phyloP scores from a whole-genome alignment of 2,113 vertebrate genomes.

The Megaceryle torquata region DNA sequence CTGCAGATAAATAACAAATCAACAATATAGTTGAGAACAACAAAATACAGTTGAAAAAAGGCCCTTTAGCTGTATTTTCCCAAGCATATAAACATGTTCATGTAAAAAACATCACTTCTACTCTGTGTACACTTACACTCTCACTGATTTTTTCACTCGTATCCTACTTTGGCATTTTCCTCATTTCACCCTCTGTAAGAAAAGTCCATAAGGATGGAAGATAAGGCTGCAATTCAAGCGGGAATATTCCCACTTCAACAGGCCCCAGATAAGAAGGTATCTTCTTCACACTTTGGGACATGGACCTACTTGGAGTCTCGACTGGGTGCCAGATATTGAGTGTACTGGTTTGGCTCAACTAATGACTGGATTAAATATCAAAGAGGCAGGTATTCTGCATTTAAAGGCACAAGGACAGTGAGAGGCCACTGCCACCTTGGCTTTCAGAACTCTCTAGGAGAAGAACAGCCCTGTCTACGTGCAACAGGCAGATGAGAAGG shows the following conservation, averaged over 20 bases:
- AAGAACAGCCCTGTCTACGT: neutral
- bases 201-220: neutral
- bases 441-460: neutral
- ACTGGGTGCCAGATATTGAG: neutral
- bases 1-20: neutral
- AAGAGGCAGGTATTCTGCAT: neutral
- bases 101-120: neutral
- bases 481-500: fast-evolving
- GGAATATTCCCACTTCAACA: neutral
- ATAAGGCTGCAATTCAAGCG: neutral
- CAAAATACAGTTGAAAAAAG: neutral
- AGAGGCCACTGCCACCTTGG: neutral
- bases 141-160: neutral
- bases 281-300: neutral
- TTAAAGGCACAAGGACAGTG: neutral
- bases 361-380: neutral
- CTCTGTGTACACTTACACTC: fast-evolving
- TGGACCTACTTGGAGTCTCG: neutral
- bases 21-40: neutral
- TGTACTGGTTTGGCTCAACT: neutral
- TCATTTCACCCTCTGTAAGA: neutral
- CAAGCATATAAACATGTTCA: neutral
- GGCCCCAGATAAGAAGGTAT: neutral
- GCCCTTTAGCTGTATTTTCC: neutral
- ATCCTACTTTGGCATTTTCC: neutral